These are phyloP conservation scores for Tachysurus vachellii DNA, from an alignment of 2,113 vertebrate species.

Conservation along the genomic window DNA sequence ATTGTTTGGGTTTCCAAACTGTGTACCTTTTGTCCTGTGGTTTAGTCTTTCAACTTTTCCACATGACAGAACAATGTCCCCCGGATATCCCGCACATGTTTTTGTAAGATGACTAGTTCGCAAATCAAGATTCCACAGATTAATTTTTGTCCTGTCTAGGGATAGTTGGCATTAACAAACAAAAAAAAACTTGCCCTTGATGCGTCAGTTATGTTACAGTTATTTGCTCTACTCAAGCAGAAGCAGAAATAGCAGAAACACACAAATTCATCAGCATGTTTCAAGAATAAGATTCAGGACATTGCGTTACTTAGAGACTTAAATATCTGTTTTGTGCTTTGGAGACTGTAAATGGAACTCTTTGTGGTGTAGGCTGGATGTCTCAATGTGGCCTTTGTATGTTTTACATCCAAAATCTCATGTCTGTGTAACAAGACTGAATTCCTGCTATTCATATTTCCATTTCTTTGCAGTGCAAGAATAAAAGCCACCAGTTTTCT, in stretches of 20 bases:
- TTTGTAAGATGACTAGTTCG: background rate
- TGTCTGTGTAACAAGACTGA: slow-evolving; percentile 56
- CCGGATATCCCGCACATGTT: background rate
- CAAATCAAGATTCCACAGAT: slow-evolving; percentile 8
- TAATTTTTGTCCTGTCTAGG: background rate
- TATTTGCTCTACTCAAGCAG: background rate
- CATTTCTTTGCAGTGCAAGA: slow-evolving; percentile 58
- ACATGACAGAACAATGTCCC: slow-evolving; percentile 18
- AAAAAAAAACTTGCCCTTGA: background rate
- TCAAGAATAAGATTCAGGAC: slow-evolving; percentile 5
- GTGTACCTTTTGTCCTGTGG: background rate
- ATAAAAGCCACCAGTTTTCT: slow-evolving; percentile 59
- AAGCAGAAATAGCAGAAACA: background rate
- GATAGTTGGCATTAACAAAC: background rate
- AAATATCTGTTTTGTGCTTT: slow-evolving; percentile 63
- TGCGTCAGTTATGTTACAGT: background rate
- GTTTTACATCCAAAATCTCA: slow-evolving; percentile 47
- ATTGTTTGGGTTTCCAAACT: slow-evolving; percentile 27
- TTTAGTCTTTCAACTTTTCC: slow-evolving; percentile 29
- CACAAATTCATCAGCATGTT: background rate
- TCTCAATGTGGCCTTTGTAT: slow-evolving; percentile 74
- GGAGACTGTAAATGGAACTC: slow-evolving; percentile 66
- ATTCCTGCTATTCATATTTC: slow-evolving; percentile 62
- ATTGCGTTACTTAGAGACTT: slow-evolving; percentile 60
- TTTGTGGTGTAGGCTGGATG: slow-evolving; percentile 61